A percentile compares a stretch with the other conserved stretches of the same genome.
Evolutionary conservation across 2,113 vertebrate species (phyloP).

Genomic region (Cephalopholis sonnerati): DNA sequence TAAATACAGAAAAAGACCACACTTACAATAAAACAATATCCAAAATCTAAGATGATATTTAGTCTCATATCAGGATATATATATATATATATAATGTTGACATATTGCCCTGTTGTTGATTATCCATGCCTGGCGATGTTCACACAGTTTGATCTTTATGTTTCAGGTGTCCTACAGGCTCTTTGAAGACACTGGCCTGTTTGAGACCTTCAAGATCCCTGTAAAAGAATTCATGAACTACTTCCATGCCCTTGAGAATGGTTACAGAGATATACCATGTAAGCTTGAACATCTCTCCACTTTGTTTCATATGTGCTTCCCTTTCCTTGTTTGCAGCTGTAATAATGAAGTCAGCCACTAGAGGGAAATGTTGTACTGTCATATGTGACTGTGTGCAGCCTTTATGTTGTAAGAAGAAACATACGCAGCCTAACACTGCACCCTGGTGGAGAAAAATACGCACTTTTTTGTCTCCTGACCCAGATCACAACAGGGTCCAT

Average conservation of each 20-base stretch:
- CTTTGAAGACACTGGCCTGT: conserved; percentile 97
- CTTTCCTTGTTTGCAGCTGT: conserved; percentile 25
- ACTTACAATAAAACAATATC: too few species aligned
- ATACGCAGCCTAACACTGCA: conserved; percentile 54
- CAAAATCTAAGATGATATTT: too few species aligned
- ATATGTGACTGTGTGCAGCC: not conserved
- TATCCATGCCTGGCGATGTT: not conserved
- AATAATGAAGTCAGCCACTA: conserved; percentile 41
- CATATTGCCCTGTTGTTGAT: too few species aligned
- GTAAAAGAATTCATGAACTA: conserved; percentile 98
- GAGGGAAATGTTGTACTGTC: conserved; percentile 47
- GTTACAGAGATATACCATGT: conserved; percentile 99
- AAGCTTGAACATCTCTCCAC: conserved; percentile 77
- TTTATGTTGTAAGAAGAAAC: not conserved
- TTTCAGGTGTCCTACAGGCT: conserved; percentile 89
- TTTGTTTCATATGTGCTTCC: not conserved
- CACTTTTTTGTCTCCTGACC: conserved; percentile 34
- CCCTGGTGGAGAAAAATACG: conserved; percentile 60
- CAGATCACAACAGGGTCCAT: conserved; percentile 98
- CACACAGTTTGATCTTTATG: conserved; percentile 14
- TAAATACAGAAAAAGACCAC: too few species aligned
- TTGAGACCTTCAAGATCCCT: conserved; percentile 97
- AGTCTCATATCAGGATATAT: too few species aligned
- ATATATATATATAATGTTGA: too few species aligned
- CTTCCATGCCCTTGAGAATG: conserved; percentile 97